Percentiles rank a stretch among this genome's conserved stretches.
Conservation (phyloP, 2,888 invertebrate genomes). For the Sminthurides aquaticus region DNA sequence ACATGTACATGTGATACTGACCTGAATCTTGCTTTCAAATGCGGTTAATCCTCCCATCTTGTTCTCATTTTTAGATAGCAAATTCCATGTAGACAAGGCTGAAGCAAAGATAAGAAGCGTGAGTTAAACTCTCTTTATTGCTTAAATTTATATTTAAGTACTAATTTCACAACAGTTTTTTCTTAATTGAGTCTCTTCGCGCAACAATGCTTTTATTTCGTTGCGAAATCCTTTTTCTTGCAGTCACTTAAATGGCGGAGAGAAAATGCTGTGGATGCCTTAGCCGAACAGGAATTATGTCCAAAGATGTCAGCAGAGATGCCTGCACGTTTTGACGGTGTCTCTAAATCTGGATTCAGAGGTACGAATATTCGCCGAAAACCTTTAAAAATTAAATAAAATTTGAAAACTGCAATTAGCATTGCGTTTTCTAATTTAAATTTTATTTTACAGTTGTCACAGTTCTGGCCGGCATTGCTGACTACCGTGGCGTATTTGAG, state of each 20-base stretch:
- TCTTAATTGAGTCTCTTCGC: too few relatives aligned
- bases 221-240: too few relatives aligned
- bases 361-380: too few relatives aligned
- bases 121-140: too few relatives aligned
- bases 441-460: neutral
- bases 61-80: neutral
- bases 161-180: too few relatives aligned
- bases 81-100: neutral
- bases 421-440: neutral
- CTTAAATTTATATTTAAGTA: too few relatives aligned
- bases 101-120: constrained; percentile 1
- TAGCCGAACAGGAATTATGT: neutral
- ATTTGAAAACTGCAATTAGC: neutral
- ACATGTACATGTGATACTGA: neutral
- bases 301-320: neutral
- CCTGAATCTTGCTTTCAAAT: neutral
- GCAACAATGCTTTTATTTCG: too few relatives aligned
- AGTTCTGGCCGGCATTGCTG: neutral
- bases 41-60: neutral
- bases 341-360: neutral
- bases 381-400: neutral
- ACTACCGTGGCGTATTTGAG: neutral
- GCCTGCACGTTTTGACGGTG: neutral
- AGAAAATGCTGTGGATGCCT: neutral
- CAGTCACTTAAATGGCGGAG: constrained; percentile 1